Evolutionary conservation across 2,888 invertebrate species (phyloP).

Genomic region (Allacma fusca): DNA sequence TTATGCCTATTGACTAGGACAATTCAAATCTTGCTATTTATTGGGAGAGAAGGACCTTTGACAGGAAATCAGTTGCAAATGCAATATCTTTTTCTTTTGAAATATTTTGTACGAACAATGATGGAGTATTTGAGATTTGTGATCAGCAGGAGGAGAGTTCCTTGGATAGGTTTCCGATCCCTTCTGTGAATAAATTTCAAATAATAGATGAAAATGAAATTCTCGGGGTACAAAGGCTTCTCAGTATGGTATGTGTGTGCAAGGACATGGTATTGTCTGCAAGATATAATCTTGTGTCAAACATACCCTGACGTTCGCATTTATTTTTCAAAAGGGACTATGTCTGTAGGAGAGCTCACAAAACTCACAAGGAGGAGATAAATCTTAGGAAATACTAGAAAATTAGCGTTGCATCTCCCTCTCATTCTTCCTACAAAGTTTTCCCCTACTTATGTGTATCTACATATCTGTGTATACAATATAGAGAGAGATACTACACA

Average conservation of each 20-base stretch:
- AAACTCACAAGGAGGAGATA: background rate
- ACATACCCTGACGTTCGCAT: background rate
- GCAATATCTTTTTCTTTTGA: background rate
- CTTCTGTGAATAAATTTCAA: background rate
- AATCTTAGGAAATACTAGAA: background rate
- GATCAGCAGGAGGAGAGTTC: background rate
- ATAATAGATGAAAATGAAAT: slow-evolving; percentile 2
- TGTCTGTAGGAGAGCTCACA: background rate
- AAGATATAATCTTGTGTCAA: background rate
- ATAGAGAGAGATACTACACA: too few relatives aligned
- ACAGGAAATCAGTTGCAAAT: background rate
- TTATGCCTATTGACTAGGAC: too few relatives aligned
- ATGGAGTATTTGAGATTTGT: background rate
- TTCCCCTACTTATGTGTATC: background rate
- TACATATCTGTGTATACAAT: too few relatives aligned
- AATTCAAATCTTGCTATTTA: too few relatives aligned
- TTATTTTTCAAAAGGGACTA: background rate
- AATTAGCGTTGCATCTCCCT: background rate
- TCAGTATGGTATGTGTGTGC: background rate
- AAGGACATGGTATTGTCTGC: background rate
- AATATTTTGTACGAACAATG: background rate
- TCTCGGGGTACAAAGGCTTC: background rate
- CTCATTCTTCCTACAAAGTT: background rate
- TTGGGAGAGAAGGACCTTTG: too few relatives aligned
- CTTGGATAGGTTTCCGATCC: background rate